phyloP scores from a whole-genome alignment of 2,113 vertebrate genomes.

The Ameiurus melas region DNA sequence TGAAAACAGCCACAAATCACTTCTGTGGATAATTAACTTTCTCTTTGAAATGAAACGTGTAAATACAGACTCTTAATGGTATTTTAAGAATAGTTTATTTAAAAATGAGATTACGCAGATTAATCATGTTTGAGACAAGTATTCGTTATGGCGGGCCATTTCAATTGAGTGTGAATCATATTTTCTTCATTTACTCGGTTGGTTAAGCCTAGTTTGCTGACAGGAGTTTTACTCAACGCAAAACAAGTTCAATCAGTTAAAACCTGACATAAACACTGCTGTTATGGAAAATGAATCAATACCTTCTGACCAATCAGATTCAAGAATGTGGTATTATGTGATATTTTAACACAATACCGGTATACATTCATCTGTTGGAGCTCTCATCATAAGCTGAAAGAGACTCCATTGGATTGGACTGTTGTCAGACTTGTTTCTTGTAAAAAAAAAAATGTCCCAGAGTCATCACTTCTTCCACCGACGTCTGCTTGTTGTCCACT shows the following conservation, averaged over 20 bases:
- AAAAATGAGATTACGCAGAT: neutral
- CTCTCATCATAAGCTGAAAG: neutral
- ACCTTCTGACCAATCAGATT: neutral
- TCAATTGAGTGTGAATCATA: too few species aligned
- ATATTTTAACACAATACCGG: neutral
- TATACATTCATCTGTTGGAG: neutral
- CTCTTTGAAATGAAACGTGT: neutral
- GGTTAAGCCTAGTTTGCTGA: neutral
- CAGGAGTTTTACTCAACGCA: neutral
- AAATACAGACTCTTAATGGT: neutral
- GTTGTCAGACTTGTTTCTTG: neutral
- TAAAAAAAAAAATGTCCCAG: neutral
- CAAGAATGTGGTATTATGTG: neutral
- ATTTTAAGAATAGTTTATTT: neutral
- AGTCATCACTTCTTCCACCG: neutral
- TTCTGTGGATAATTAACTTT: neutral
- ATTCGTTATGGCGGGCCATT: neutral
- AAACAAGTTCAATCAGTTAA: neutral
- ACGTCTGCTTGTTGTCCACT: constrained; percentile 21
- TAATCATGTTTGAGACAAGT: neutral
- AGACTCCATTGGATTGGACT: neutral
- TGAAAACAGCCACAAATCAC: neutral
- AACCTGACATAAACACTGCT: neutral
- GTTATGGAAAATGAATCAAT: neutral
- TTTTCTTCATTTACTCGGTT: neutral